Conservation (phyloP, 2,888 invertebrate species). For the Zelleria hepariella region DNA sequence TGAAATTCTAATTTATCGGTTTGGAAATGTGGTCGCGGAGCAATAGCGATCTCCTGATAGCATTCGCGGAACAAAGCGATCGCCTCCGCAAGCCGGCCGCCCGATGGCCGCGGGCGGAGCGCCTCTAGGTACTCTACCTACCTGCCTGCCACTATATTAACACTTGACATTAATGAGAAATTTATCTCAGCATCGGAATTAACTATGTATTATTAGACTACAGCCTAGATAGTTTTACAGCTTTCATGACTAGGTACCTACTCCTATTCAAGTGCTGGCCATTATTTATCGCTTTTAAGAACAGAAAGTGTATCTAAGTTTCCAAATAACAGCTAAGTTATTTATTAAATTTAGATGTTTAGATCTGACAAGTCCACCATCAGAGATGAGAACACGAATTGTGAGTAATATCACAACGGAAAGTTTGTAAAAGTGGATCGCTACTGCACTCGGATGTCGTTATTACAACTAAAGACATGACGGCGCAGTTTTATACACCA, state of each 20-base stretch:
- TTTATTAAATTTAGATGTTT: no score
- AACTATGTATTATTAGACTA: background rate
- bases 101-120: conserved; percentile 9
- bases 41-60: background rate
- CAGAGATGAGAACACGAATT: background rate
- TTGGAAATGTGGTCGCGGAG: background rate
- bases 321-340: no score
- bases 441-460: conserved; percentile 7
- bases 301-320: no score
- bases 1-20: background rate
- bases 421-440: conserved; percentile 17
- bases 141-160: background rate
- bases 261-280: background rate
- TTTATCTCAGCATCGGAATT: background rate
- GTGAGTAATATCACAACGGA: background rate
- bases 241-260: background rate
- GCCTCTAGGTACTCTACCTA: background rate
- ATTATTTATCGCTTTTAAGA: no score
- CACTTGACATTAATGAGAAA: conserved; percentile 29
- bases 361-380: no score
- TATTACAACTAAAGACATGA: conserved; percentile 21
- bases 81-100: conserved; percentile 1
- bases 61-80: conserved; percentile 6
- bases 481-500: conserved; percentile 20
- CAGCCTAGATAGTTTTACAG: background rate